A percentile compares a stretch with the other conserved stretches of the same genome.
phyloP scores from a whole-genome alignment of 2,113 vertebrate species.

The Mastomys natalensis region DNA sequence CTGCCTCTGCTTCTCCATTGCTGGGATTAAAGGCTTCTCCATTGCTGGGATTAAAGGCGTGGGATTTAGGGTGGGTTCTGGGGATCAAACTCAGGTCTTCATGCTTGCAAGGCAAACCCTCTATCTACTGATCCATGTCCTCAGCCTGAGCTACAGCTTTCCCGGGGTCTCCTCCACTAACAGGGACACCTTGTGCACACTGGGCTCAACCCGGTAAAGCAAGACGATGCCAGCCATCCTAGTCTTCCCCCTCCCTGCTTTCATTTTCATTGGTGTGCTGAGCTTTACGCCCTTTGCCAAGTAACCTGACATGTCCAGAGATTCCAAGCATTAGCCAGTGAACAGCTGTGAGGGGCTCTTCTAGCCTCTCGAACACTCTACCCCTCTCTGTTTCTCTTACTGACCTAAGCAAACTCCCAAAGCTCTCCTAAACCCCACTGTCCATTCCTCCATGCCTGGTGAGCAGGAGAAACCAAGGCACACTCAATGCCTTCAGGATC shows the following conservation, averaged over 20 bases:
- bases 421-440: background rate
- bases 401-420: constrained; percentile 5
- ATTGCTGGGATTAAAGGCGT: too few species aligned
- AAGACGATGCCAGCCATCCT: background rate
- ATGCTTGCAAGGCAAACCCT: background rate
- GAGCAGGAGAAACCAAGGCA: background rate
- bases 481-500: background rate
- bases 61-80: background rate
- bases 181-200: background rate
- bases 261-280: background rate
- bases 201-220: background rate
- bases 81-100: background rate
- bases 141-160: background rate
- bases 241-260: background rate
- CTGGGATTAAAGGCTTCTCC: background rate
- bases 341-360: background rate
- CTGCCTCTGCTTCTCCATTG: background rate
- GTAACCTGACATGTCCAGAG: background rate
- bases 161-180: background rate
- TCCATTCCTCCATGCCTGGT: background rate
- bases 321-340: background rate
- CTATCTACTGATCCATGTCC: background rate
- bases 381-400: background rate
- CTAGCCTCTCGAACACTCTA: background rate
- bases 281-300: background rate